phyloP scores from a whole-genome alignment of 2,113 vertebrate species.

The Hippocampus mohnikei region DNA sequence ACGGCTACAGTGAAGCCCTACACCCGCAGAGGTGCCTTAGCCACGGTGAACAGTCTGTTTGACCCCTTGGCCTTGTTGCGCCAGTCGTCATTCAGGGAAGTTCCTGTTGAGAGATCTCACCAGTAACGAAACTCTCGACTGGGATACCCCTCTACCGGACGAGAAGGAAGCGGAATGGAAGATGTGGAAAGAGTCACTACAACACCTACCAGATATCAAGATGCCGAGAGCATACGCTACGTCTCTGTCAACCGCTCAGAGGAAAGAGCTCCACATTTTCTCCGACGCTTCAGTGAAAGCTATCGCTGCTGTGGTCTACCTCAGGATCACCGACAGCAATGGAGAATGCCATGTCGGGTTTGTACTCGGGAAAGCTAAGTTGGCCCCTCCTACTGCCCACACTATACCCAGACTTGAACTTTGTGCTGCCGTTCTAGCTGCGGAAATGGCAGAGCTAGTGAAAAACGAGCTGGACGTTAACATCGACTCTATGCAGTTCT shows the following conservation, averaged over 20 bases:
- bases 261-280: background rate
- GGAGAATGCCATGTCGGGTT: background rate
- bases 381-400: background rate
- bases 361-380: background rate
- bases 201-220: background rate
- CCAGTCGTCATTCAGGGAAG: conserved; percentile 13
- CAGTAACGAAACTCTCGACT: background rate
- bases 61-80: conserved; percentile 12
- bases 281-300: background rate
- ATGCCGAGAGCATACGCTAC: background rate
- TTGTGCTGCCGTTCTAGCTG: background rate
- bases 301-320: background rate
- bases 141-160: conserved; percentile 1
- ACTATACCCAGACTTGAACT: background rate
- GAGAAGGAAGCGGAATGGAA: background rate
- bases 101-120: conserved; percentile 6
- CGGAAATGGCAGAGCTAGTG: background rate
- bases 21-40: background rate
- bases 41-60: conserved; percentile 9
- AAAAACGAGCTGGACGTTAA: background rate
- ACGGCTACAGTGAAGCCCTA: background rate
- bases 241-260: no score
- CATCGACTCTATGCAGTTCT: background rate
- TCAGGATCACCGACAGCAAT: background rate
- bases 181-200: background rate